Evolutionary conservation across 2,888 invertebrate species (phyloP), one percentile per base, ranked within the genome.

Genomic region (Drosophila yooni): DNA sequence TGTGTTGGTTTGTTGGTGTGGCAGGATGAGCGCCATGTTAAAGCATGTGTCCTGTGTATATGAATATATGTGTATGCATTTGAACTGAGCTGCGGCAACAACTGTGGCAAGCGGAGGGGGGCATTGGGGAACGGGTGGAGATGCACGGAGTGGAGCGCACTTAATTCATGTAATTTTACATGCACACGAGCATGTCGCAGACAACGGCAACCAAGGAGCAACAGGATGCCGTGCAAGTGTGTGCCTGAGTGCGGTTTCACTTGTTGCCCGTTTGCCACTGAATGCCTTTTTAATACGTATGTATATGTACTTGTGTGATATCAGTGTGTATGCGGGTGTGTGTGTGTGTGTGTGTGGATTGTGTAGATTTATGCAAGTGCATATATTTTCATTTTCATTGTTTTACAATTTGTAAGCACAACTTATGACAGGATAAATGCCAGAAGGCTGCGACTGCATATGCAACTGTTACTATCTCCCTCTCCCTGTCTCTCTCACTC

Each of bases 111-210:
- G 21, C 29, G 29, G 5, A 18, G 29, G 10, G 29, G 13, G 38
- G 5, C 21, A 21, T 11, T 33, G 34, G 52, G 67, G 58, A n/a
- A 10, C 10, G 56, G 48, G 48, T 33, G 38, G 36, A 65, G 74
- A 53, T 69, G 70, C 74, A 78, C 70, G 18, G 69, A 50, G 69
- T 56, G 51, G 66, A 86, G 75, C 76, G 74, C 89, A 90, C 90
- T 88, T 88, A 88, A 88, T 88, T 88, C 88, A 89, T 90, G 85
- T 90, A 88, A 88, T 89, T 90, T 84, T 83, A 83, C 88, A 87
- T 86, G 83, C 79, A 76, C 83, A 76, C 63, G 68, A 79, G 81
- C 81, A 82, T 76, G 73, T 76, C 69, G 73, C 75, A 87, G 77
- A 71, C 79, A 76, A 76, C 72, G 64, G 68, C 68, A 69, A 46